These are phyloP conservation scores for Halictus rubicundus DNA, from an alignment of 1,140 invertebrate species.

Conservation along the genomic window DNA sequence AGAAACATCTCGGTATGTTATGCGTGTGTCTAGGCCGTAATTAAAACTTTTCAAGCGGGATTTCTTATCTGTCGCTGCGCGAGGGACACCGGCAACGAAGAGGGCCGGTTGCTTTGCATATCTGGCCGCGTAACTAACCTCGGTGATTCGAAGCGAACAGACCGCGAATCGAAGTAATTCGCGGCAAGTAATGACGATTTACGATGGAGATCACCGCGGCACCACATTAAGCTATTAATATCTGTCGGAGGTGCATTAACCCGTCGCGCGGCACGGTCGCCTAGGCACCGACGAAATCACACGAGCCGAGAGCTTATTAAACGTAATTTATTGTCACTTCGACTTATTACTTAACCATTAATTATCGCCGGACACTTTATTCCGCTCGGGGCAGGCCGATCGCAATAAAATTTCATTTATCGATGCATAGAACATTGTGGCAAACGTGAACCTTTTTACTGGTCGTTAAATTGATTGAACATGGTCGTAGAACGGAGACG, in stretches of 20 bases:
- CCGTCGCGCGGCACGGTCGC: neutral
- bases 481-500: no score
- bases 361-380: no score
- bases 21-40: neutral
- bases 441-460: no score
- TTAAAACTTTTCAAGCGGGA: conserved; percentile 33
- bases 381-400: no score
- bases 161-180: conserved; percentile 27
- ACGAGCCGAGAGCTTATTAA: conserved; percentile 12
- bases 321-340: conserved; percentile 19
- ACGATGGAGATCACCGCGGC: conserved; percentile 10
- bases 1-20: neutral
- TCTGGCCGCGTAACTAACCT: conserved; percentile 7
- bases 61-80: neutral
- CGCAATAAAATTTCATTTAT: no score
- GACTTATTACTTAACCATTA: conserved; percentile 12
- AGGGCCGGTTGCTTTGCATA: conserved; percentile 21
- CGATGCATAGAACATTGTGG: no score
- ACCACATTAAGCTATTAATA: conserved; percentile 41
- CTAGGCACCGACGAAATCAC: neutral
- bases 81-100: conserved; percentile 11
- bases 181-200: conserved; percentile 38
- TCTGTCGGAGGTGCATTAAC: conserved; percentile 16
- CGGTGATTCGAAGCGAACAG: conserved; percentile 6
- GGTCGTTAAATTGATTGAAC: no score